A percentile compares a stretch with the other conserved stretches of the same genome.
phyloP scores from a whole-genome alignment of 2,113 vertebrate species.

The Sardina pilchardus region DNA sequence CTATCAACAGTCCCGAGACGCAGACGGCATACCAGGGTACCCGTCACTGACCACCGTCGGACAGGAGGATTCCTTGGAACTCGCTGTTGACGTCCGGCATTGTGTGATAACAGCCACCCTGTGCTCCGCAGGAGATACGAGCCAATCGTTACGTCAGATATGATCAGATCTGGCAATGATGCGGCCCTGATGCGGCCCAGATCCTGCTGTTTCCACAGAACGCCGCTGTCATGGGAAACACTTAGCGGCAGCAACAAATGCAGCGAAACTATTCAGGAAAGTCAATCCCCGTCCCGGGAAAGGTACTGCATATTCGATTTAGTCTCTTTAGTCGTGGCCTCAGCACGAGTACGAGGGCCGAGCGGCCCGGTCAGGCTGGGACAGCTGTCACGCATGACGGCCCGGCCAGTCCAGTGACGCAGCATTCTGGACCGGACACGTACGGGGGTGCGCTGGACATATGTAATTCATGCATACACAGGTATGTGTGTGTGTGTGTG shows the following conservation, averaged over 20 bases:
- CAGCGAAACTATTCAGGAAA: slow-evolving; percentile 13
- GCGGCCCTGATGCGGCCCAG: background rate
- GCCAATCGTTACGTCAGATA: background rate
- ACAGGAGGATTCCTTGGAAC: background rate
- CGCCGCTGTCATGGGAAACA: background rate
- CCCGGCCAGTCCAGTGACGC: slow-evolving; percentile 27
- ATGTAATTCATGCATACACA: background rate
- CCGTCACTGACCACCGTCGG: background rate
- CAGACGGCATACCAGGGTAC: background rate
- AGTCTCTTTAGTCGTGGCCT: background rate
- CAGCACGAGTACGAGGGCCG: slow-evolving; percentile 36
- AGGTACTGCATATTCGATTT: slow-evolving; percentile 37
- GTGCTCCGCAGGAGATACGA: background rate
- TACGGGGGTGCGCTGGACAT: background rate
- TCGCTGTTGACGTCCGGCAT: slow-evolving; percentile 29
- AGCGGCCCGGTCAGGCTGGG: slow-evolving; percentile 44
- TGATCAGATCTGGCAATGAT: background rate
- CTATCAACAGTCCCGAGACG: background rate
- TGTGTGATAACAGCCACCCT: slow-evolving; percentile 12
- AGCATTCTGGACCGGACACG: background rate
- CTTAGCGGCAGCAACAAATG: slow-evolving; percentile 16
- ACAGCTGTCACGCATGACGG: slow-evolving; percentile 39
- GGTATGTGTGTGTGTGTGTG: background rate
- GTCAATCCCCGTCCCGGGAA: slow-evolving; percentile 22
- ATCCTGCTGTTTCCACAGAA: background rate